Conservation (phyloP, 2,888 invertebrate species). For the Eristalis tenax region DNA sequence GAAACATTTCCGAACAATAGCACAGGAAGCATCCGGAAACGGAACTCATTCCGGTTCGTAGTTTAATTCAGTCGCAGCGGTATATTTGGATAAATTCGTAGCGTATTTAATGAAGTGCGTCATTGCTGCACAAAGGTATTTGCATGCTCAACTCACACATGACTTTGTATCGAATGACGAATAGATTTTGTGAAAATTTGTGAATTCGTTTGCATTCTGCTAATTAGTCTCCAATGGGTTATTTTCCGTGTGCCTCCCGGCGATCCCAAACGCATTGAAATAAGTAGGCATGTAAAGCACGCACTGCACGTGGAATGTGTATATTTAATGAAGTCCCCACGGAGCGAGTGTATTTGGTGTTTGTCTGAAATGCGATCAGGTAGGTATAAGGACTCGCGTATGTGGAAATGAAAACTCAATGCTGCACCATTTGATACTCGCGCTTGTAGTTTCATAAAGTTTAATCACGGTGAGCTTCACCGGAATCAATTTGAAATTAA, state of each 20-base stretch:
- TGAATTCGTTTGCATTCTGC: slow-evolving; percentile 39
- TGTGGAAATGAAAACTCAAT: neutral
- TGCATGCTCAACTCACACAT: neutral
- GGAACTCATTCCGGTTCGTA: neutral
- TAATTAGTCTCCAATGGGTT: slow-evolving; percentile 45
- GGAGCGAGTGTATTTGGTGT: neutral
- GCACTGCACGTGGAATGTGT: neutral
- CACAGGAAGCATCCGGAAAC: neutral
- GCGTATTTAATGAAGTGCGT: neutral
- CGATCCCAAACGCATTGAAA: neutral
- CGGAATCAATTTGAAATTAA: neutral
- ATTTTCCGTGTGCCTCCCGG: neutral
- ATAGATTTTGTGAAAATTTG: slow-evolving; percentile 34
- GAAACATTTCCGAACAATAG: neutral
- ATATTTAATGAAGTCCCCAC: neutral
- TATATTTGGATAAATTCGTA: neutral
- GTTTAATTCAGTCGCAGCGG: neutral
- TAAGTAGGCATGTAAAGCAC: neutral
- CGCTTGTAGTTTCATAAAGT: too few species aligned
- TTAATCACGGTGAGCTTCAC: neutral
- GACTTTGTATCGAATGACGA: slow-evolving; percentile 3
- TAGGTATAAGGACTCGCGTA: neutral
- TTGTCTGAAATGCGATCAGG: neutral
- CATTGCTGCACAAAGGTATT: neutral
- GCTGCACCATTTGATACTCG: neutral